Evolutionary conservation across 30 jellyfish, hydroid and myxozoan genomes (phyloP).

Genomic region (Mastigias papua): DNA sequence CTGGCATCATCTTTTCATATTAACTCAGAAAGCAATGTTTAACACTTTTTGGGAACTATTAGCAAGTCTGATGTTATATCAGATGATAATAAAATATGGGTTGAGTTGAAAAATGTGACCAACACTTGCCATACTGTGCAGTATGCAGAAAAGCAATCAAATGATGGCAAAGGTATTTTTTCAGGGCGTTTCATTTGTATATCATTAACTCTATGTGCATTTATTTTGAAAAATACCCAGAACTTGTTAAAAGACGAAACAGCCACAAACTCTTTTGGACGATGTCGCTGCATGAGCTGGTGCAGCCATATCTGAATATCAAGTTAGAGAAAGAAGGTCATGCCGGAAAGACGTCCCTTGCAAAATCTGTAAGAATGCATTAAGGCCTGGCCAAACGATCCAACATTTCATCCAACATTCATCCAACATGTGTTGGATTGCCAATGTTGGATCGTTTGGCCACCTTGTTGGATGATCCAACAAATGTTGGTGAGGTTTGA

Average conservation of each 20-base stretch:
- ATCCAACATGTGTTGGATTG: too few relatives aligned
- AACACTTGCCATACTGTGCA: background rate
- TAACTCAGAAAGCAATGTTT: background rate
- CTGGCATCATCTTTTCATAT: background rate
- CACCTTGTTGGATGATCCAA: too few relatives aligned
- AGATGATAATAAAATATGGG: background rate
- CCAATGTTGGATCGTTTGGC: too few relatives aligned
- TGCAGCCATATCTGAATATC: slow-evolving; percentile 4
- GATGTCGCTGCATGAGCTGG: background rate
- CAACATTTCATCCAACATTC: too few relatives aligned
- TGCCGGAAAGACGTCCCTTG: too few relatives aligned
- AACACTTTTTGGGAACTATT: background rate
- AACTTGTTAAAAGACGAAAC: background rate
- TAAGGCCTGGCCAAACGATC: too few relatives aligned
- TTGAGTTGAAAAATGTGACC: slow-evolving; percentile 17
- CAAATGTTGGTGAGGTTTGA: too few relatives aligned
- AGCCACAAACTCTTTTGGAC: background rate
- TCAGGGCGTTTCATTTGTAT: slow-evolving; percentile 46
- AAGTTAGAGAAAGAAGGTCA: background rate
- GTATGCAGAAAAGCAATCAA: slow-evolving; percentile 3
- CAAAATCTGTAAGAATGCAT: too few relatives aligned
- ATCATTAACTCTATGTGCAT: slow-evolving; percentile 40
- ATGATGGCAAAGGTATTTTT: slow-evolving; percentile 64
- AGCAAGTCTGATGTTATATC: background rate
- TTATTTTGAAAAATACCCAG: slow-evolving; percentile 20